Conservation (phyloP, 1,140 invertebrate genomes). For the Cydia strobilella region DNA sequence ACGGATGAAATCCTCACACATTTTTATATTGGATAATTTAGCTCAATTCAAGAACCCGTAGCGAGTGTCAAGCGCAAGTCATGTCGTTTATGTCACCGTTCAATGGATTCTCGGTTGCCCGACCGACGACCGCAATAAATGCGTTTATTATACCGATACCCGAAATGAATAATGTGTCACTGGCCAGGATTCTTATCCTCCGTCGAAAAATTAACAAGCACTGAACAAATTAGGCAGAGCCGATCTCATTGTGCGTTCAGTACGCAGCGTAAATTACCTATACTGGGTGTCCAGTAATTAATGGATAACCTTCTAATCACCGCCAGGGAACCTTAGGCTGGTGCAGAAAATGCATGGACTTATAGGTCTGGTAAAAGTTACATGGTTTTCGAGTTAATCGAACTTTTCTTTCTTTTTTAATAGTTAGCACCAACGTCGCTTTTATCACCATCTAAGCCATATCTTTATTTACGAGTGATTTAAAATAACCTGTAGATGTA, state of each 20-base stretch:
- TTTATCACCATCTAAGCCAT: too few relatives aligned
- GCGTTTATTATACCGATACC: constrained; percentile 1
- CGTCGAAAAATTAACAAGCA: not conserved
- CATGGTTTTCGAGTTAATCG: too few relatives aligned
- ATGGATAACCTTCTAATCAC: too few relatives aligned
- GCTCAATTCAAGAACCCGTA: constrained; percentile 39
- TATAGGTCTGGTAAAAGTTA: too few relatives aligned
- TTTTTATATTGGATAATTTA: constrained; percentile 42
- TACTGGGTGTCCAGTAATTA: too few relatives aligned
- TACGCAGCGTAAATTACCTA: not conserved
- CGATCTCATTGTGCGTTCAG: not conserved
- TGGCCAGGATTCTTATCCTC: not conserved
- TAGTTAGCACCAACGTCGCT: too few relatives aligned
- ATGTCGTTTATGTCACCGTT: constrained; percentile 23
- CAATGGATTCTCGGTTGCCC: constrained; percentile 9
- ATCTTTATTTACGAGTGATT: too few relatives aligned
- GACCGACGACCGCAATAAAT: constrained; percentile 8
- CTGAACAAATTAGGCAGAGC: not conserved
- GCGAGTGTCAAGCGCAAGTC: constrained; percentile 13
- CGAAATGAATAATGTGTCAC: constrained; percentile 11
- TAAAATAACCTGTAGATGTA: too few relatives aligned
- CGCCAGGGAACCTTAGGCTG: too few relatives aligned
- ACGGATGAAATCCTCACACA: constrained; percentile 36
- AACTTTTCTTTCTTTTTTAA: too few relatives aligned
- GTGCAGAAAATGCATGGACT: too few relatives aligned